phyloP scores from a whole-genome alignment of 2,797 vertebrate species.

The Saxicola maurus region DNA sequence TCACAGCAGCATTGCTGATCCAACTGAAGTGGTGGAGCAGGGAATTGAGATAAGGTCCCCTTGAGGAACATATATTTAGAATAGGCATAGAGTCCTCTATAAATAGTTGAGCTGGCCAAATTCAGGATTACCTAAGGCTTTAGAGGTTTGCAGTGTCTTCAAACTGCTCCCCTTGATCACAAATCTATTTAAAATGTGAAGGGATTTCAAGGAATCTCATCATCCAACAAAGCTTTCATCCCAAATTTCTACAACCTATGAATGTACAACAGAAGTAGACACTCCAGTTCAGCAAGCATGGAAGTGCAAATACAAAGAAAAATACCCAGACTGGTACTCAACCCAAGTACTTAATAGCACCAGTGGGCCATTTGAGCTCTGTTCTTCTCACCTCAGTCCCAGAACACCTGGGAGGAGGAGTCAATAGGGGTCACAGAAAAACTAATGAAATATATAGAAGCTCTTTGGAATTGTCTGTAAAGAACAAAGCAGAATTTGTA shows the following conservation, averaged over 20 bases:
- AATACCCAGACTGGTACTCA: neutral
- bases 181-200: neutral
- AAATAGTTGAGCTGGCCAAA: slow-evolving; percentile 27
- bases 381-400: neutral
- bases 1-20: neutral
- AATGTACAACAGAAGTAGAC: neutral
- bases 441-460: neutral
- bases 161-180: neutral
- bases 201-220: neutral
- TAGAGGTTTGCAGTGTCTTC: neutral
- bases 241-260: neutral
- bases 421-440: neutral
- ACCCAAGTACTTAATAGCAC: neutral
- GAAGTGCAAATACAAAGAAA: neutral
- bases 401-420: neutral
- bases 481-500: neutral
- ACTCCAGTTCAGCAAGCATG: neutral
- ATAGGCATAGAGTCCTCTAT: neutral
- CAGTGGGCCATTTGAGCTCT: neutral
- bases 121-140: neutral
- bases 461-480: neutral
- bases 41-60: neutral
- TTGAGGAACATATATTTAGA: slow-evolving; percentile 31
- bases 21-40: slow-evolving; percentile 3
- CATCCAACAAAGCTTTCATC: neutral